phyloP scores from a whole-genome alignment of 2,113 vertebrate genomes.

The Dipodomys ordii region DNA sequence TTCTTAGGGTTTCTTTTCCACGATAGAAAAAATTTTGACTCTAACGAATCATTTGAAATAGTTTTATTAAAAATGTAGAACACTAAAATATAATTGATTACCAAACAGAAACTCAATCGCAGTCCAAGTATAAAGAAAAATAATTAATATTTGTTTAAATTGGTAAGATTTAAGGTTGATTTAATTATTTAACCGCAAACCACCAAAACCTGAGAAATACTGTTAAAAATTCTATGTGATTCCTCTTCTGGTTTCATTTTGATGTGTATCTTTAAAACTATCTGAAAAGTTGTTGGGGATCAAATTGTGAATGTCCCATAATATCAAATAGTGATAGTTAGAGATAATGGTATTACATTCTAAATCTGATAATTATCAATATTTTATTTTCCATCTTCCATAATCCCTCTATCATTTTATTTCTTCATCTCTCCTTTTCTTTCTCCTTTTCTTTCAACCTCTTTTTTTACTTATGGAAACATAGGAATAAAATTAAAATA shows the following conservation, averaged over 20 bases:
- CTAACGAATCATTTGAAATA: not conserved
- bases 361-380: not conserved
- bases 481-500: not conserved
- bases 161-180: not conserved
- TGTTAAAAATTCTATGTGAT: not conserved
- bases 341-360: not conserved
- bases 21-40: not conserved
- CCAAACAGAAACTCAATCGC: not conserved
- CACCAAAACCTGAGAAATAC: not conserved
- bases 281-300: not conserved
- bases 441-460: not conserved
- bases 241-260: not conserved
- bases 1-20: not conserved
- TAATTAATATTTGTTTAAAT: not conserved
- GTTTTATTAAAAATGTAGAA: not conserved
- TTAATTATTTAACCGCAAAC: not conserved
- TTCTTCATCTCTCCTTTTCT: not conserved
- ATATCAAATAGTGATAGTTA: not conserved
- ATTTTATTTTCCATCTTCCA: not conserved
- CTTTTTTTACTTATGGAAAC: not conserved
- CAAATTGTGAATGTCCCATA: not conserved
- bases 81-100: not conserved
- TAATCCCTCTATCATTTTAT: no score
- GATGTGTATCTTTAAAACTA: not conserved
- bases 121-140: not conserved